phyloP scores from a whole-genome alignment of 2,113 vertebrate genomes.

The Lophochroa leadbeateri region DNA sequence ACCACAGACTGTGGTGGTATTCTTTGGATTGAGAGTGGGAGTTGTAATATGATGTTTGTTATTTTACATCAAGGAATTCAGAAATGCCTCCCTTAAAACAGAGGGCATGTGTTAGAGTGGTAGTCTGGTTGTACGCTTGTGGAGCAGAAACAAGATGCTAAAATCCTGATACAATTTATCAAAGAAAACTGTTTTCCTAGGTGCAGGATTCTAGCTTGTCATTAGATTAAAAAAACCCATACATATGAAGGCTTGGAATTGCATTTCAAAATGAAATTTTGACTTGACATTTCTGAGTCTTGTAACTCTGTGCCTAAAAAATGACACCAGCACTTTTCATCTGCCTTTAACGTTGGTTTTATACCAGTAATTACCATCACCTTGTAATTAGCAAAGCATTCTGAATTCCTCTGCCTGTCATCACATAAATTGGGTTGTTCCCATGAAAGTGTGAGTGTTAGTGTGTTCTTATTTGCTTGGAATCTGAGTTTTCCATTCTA shows the following conservation, averaged over 20 bases:
- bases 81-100: neutral
- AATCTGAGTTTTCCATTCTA: neutral
- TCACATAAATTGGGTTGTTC: neutral
- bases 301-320: slow-evolving; percentile 39
- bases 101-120: neutral
- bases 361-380: slow-evolving; percentile 22
- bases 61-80: neutral
- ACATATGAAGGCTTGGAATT: neutral
- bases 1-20: neutral
- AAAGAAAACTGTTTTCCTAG: neutral
- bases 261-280: slow-evolving; percentile 2
- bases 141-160: neutral
- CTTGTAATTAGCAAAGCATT: slow-evolving; percentile 44
- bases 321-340: slow-evolving; percentile 32
- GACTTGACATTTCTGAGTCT: slow-evolving; percentile 43
- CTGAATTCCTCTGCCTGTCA: slow-evolving; percentile 37
- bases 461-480: neutral
- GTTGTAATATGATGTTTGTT: neutral
- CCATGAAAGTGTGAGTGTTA: neutral
- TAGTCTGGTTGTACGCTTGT: no score
- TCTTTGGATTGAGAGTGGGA: neutral
- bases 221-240: neutral
- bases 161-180: neutral
- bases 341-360: neutral
- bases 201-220: neutral